A percentile compares a stretch with the other conserved stretches of the same genome.
These are phyloP conservation scores for Manduca sexta DNA, from an alignment of 1,140 invertebrate species.

Conservation along the genomic window DNA sequence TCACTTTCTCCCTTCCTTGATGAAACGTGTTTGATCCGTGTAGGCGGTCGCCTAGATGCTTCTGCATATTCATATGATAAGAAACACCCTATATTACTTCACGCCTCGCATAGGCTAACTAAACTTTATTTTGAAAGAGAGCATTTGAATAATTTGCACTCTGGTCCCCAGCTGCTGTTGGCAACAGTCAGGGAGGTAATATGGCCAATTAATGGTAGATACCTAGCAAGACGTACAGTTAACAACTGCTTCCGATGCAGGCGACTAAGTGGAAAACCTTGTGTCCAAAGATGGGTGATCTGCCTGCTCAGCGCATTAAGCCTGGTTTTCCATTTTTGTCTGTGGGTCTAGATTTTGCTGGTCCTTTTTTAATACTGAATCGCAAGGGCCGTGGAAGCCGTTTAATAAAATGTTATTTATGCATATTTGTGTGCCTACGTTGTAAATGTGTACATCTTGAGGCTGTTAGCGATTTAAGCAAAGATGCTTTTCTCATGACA, in stretches of 20 bases:
- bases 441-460: no score
- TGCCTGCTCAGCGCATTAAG: conserved; percentile 23
- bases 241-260: conserved; percentile 7
- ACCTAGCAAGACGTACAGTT: conserved; percentile 1
- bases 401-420: no score
- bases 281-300: conserved; percentile 5
- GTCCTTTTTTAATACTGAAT: conserved; percentile 33
- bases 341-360: conserved; percentile 36
- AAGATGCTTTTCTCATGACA: conserved; percentile 9
- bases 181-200: background rate
- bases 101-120: conserved; percentile 8
- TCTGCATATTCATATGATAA: conserved; percentile 13
- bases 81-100: conserved; percentile 16
- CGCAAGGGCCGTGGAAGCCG: no score
- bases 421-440: no score
- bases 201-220: conserved; percentile 11
- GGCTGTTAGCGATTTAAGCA: background rate
- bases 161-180: conserved; percentile 9
- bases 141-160: conserved; percentile 5
- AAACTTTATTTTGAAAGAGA: conserved; percentile 7
- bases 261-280: conserved; percentile 1
- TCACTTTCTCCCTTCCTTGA: conserved; percentile 11
- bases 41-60: conserved; percentile 10
- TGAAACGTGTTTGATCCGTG: conserved; percentile 8
- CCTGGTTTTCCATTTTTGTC: conserved; percentile 9